Conservation (phyloP, 1,140 invertebrate genomes). For the Procambarus virginalis region DNA sequence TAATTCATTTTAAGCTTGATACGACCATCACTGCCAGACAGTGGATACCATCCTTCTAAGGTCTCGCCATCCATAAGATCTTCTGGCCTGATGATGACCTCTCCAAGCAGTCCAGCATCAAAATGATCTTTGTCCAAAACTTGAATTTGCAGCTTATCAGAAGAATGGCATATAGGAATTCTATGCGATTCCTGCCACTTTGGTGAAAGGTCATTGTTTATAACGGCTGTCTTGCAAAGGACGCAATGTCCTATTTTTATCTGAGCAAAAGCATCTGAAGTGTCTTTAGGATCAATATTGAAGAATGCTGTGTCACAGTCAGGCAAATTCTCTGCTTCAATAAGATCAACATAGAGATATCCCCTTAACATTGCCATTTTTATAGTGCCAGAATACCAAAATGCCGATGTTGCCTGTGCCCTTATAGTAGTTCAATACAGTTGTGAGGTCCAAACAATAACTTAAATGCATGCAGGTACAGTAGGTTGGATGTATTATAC, state of each 20-base stretch:
- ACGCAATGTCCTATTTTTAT: conserved; percentile 64
- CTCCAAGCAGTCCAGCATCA: conserved; percentile 61
- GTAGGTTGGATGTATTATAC: not conserved
- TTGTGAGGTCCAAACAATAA: not conserved
- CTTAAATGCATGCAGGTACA: not conserved
- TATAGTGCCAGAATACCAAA: not conserved
- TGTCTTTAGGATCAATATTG: conserved; percentile 70
- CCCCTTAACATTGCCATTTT: conserved; percentile 69
- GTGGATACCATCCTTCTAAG: conserved; percentile 69
- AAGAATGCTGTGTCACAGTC: conserved; percentile 71
- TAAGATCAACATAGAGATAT: conserved; percentile 67
- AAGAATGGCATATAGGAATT: conserved; percentile 68
- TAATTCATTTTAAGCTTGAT: conserved; percentile 69
- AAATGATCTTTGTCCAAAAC: conserved; percentile 71
- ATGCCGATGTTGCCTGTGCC: not conserved
- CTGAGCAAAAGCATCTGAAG: conserved; percentile 70
- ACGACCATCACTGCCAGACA: conserved; percentile 66
- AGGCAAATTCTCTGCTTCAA: conserved; percentile 69
- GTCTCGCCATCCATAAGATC: conserved; percentile 69
- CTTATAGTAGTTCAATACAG: not conserved
- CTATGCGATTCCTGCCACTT: conserved; percentile 70
- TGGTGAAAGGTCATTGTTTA: conserved; percentile 69
- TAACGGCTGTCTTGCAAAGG: conserved; percentile 70
- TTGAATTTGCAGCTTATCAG: conserved; percentile 61
- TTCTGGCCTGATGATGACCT: conserved; percentile 61